Evolutionary conservation across 2,113 vertebrate species (phyloP).

Genomic region (Aptenodytes patagonicus): DNA sequence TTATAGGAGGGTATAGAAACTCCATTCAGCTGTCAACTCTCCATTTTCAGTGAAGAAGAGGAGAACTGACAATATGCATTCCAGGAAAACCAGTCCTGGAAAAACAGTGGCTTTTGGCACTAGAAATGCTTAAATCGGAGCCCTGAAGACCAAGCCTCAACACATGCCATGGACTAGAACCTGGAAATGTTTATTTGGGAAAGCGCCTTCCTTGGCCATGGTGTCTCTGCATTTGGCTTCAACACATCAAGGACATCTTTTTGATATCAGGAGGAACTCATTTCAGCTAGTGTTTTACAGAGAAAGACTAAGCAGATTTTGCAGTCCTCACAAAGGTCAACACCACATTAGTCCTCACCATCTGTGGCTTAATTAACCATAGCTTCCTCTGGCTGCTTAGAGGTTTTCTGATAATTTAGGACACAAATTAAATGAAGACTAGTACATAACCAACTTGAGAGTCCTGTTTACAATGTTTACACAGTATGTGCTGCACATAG

Average conservation of each 20-base stretch:
- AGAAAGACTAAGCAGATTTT: constrained; percentile 65
- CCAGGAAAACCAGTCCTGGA: not conserved
- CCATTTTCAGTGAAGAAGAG: not conserved
- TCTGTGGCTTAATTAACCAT: constrained; percentile 68
- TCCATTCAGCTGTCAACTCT: not conserved
- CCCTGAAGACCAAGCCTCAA: not conserved
- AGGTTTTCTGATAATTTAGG: constrained; percentile 60
- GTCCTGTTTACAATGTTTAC: not conserved
- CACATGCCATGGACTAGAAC: not conserved
- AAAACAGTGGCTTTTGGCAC: not conserved
- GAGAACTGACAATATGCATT: not conserved
- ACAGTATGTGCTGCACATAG: not conserved
- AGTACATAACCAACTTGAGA: not conserved
- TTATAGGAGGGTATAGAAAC: not conserved
- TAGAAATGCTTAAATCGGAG: not conserved
- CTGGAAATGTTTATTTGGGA: not conserved
- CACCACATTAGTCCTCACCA: constrained; percentile 65
- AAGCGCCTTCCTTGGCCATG: not conserved
- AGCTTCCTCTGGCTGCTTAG: constrained; percentile 63
- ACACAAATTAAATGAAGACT: constrained; percentile 51
- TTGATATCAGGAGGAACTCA: constrained; percentile 17
- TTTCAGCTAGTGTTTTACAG: constrained; percentile 53
- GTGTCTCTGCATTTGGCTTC: not conserved
- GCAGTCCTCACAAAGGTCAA: constrained; percentile 56
- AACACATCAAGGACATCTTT: not conserved